These are phyloP conservation scores for Syngnathus rostellatus DNA, from an alignment of 2,797 vertebrate genomes.

Conservation along the genomic window DNA sequence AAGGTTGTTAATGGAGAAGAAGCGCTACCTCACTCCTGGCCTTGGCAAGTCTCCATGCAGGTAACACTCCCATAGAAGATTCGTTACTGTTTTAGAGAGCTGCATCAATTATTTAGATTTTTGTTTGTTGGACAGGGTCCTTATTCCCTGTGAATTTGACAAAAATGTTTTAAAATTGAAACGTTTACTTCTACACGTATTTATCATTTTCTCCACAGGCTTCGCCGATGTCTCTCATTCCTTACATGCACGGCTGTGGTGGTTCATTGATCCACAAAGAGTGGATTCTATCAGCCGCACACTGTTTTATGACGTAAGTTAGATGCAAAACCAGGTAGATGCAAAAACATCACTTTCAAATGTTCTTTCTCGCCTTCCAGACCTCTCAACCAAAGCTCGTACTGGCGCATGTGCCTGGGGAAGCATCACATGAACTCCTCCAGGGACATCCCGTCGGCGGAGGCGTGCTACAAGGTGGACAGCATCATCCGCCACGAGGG, in stretches of 20 bases:
- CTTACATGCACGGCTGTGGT: conserved; percentile 63
- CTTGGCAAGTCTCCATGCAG: conserved; percentile 72
- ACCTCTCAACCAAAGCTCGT: conserved; percentile 27
- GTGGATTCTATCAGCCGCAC: conserved; percentile 71
- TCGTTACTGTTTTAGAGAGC: too few relatives aligned
- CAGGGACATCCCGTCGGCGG: conserved; percentile 48
- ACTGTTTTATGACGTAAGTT: conserved; percentile 68
- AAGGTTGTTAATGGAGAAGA: conserved; percentile 63
- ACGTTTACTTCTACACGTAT: not conserved
- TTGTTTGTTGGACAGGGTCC: not conserved
- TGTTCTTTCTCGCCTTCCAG: conserved; percentile 24
- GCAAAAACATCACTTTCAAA: not conserved
- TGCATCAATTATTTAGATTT: too few relatives aligned
- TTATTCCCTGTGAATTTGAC: not conserved
- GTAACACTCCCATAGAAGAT: conserved; percentile 27
- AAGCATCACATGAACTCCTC: conserved; percentile 69
- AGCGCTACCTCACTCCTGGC: conserved; percentile 62
- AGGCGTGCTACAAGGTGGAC: conserved; percentile 56
- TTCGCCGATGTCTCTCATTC: conserved; percentile 19
- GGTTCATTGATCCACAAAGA: conserved; percentile 68
- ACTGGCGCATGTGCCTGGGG: conserved; percentile 65
- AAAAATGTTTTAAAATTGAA: not conserved
- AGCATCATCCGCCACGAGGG: conserved; percentile 58
- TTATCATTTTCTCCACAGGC: conserved; percentile 39
- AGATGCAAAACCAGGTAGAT: not conserved